Evolutionary conservation across 1,140 invertebrate species (phyloP).

Genomic region (Pentalonia nigronervosa): DNA sequence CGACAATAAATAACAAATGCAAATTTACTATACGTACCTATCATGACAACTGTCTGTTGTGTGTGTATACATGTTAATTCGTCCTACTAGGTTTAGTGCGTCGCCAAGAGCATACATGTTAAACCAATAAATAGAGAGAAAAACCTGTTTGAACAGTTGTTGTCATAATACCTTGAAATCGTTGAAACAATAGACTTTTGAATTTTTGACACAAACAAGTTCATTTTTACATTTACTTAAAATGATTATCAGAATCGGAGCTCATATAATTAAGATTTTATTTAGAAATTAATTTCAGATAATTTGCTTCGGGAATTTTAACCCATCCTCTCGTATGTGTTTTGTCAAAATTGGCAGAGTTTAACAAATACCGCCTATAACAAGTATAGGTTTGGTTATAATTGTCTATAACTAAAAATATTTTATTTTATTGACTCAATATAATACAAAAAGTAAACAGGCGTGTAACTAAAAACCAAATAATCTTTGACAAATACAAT

Average conservation of each 20-base stretch:
- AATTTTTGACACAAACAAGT: conserved; percentile 8
- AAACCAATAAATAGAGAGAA: conserved; percentile 35
- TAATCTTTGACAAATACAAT: neutral
- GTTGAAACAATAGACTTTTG: conserved; percentile 30
- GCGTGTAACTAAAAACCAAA: neutral
- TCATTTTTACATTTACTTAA: neutral
- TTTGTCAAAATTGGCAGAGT: neutral
- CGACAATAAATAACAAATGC: conserved; percentile 31
- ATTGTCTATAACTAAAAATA: neutral
- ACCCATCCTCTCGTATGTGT: neutral
- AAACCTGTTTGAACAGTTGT: conserved; percentile 41
- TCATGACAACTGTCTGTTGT: conserved; percentile 1
- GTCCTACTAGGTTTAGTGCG: neutral
- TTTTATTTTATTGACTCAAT: neutral
- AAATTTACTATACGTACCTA: neutral
- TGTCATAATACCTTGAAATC: conserved; percentile 29
- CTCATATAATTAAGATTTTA: neutral
- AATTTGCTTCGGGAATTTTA: neutral
- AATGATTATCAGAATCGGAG: neutral
- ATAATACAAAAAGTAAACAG: neutral
- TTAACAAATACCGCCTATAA: neutral
- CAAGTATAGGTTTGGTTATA: too few relatives aligned
- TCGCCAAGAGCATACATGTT: conserved; percentile 21
- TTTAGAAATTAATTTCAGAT: neutral
- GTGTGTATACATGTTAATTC: neutral